These are phyloP conservation scores for Channa argus DNA, from an alignment of 2,113 vertebrate species.

Conservation along the genomic window DNA sequence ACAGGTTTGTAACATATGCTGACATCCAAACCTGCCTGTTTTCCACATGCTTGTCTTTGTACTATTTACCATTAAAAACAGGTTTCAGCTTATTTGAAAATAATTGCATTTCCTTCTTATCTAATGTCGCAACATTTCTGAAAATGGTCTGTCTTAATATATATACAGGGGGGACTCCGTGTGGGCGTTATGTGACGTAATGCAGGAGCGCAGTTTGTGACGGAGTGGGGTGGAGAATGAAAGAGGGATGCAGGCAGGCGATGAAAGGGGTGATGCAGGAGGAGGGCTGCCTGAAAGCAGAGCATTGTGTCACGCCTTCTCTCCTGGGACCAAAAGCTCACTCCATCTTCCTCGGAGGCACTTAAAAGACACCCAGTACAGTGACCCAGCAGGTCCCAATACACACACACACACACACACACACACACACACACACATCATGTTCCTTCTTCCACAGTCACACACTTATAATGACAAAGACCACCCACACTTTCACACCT, in stretches of 20 bases:
- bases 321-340: conserved; percentile 22
- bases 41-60: too few species aligned
- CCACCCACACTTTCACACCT: not conserved
- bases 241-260: conserved; percentile 18
- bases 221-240: conserved; percentile 12
- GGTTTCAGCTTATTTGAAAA: too few species aligned
- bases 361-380: conserved; percentile 39
- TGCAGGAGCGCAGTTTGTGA: conserved; percentile 31
- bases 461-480: not conserved
- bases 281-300: conserved; percentile 25
- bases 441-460: conserved; percentile 5
- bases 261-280: conserved; percentile 42
- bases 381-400: conserved; percentile 4
- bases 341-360: conserved; percentile 26
- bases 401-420: conserved; percentile 9
- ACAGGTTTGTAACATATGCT: too few species aligned
- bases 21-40: too few species aligned
- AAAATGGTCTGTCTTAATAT: too few species aligned
- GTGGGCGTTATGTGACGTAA: conserved; percentile 42
- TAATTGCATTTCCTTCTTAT: too few species aligned
- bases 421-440: conserved; percentile 7
- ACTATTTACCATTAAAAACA: too few species aligned
- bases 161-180: conserved; percentile 32
- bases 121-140: too few species aligned
- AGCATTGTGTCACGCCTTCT: conserved; percentile 32